Base-by-base conservation (phyloP, 2,888 invertebrate genomes). In the Eupsilia transversa region DNA sequence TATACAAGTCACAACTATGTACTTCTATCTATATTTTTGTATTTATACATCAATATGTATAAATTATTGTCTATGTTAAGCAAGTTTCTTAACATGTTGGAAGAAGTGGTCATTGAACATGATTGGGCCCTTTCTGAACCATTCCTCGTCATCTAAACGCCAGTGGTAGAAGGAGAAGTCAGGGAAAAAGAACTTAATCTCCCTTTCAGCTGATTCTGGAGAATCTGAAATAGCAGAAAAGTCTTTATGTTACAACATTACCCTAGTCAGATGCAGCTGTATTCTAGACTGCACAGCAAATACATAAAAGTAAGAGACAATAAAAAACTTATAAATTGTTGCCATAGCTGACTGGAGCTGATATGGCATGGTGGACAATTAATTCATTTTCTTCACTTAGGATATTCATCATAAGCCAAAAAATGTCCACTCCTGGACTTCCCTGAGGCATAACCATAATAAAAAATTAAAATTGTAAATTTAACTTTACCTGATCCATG, bases 171-270 rank as follows among this genome's bases (percentile, higher is more conserved):
- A 93, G 77, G 97, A 94, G 92, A 99, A 99, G 33, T 98, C 97
- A 0, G 99, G 98, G 92, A 99, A 99, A 91, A 99, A 97, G 91
- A 99, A 97, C 57, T 96, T 94, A 61, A 99, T 98, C 95, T 99
- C 99, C 75, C 97, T 96, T 83, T 94, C 93, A 0, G 98, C 98
- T 10, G 98, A 98, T 89, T 97, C 96, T 60, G 94, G 92, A 0
- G 98, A 98, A 97, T 98, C 98, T 98, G 94, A 80, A 97, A 97
- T 67, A 30, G 64, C 64, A 80, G 73, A 71, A 59, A 17, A 23
- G 17, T 59, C 35, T 52, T 30, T 46, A 23, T 41, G 17, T 57
- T 41, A 35, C 10, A 57, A 20, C 9, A 10, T 41, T 59, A 20
- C n/a, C 10, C 1, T 33, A 43, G 10, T 35, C 30, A 35, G 4